Evolutionary conservation across 2,797 vertebrate species (phyloP).

Genomic region (Gymnothorax javanicus): DNA sequence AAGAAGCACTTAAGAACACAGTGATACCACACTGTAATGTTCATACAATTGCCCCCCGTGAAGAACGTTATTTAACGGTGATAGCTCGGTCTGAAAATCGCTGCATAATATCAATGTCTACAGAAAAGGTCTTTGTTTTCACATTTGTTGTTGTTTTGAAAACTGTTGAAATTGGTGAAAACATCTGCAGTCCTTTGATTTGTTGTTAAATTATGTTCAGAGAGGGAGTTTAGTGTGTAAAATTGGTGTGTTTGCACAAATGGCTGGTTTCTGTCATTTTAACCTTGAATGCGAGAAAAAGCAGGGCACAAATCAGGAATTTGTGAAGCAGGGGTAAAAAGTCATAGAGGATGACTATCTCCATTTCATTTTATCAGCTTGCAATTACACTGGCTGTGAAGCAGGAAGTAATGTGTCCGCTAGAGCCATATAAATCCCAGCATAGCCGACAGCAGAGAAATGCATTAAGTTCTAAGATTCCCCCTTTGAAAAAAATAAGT

Average conservation of each 20-base stretch:
- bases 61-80: constrained; percentile 65
- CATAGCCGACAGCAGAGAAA: constrained; percentile 10
- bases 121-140: constrained; percentile 60
- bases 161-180: constrained; percentile 65
- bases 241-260: background rate
- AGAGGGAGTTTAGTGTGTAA: background rate
- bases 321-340: background rate
- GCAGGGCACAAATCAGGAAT: background rate
- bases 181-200: constrained; percentile 39
- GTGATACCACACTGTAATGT: constrained; percentile 42
- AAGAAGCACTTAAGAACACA: constrained; percentile 57
- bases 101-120: constrained; percentile 69
- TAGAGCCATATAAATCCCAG: constrained; percentile 9
- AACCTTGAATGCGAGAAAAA: background rate
- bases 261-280: background rate
- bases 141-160: constrained; percentile 65
- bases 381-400: constrained; percentile 15
- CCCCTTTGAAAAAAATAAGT: constrained; percentile 46
- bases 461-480: constrained; percentile 22
- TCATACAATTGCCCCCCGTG: constrained; percentile 43
- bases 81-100: constrained; percentile 66
- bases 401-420: constrained; percentile 17
- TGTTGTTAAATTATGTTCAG: background rate
- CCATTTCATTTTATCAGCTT: constrained; percentile 22
- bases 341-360: constrained; percentile 19